A percentile compares a stretch with the other conserved stretches of the same genome.
Evolutionary conservation across 1,140 invertebrate species (phyloP).

Genomic region (Anadara kagoshimensis): DNA sequence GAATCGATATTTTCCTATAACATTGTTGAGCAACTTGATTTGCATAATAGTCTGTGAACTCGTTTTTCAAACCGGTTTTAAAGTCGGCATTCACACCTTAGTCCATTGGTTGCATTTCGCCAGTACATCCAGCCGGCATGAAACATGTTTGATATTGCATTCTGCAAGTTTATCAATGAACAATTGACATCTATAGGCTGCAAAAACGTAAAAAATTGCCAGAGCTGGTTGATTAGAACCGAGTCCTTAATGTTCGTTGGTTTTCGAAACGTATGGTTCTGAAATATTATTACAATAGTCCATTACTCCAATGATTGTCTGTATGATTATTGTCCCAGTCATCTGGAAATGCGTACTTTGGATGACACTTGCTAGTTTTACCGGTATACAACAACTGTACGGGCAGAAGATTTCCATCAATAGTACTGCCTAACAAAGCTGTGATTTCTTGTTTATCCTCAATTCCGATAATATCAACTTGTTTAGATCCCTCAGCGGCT

Average conservation of each 20-base stretch:
- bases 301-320: constrained; percentile 31
- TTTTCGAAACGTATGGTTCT: constrained; percentile 5
- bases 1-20: too few species aligned
- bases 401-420: constrained; percentile 5
- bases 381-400: constrained; percentile 22
- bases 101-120: constrained; percentile 20
- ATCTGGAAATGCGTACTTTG: constrained; percentile 24
- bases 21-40: neutral
- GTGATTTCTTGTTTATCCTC: constrained; percentile 37
- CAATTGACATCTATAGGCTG: neutral
- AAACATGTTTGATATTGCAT: neutral
- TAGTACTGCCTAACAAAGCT: constrained; percentile 6
- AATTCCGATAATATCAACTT: constrained; percentile 13
- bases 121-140: constrained; percentile 19
- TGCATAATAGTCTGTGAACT: constrained; percentile 6
- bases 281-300: constrained; percentile 16
- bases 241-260: constrained; percentile 5
- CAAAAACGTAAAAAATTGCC: constrained; percentile 3
- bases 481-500: neutral
- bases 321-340: constrained; percentile 22
- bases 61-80: constrained; percentile 5
- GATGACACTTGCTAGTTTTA: constrained; percentile 21
- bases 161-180: neutral
- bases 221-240: neutral
- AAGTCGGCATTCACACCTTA: constrained; percentile 3